These are phyloP conservation scores for Pseudomyrmex sp. DNA, from an alignment of 1,140 invertebrate genomes.

Conservation along the genomic window DNA sequence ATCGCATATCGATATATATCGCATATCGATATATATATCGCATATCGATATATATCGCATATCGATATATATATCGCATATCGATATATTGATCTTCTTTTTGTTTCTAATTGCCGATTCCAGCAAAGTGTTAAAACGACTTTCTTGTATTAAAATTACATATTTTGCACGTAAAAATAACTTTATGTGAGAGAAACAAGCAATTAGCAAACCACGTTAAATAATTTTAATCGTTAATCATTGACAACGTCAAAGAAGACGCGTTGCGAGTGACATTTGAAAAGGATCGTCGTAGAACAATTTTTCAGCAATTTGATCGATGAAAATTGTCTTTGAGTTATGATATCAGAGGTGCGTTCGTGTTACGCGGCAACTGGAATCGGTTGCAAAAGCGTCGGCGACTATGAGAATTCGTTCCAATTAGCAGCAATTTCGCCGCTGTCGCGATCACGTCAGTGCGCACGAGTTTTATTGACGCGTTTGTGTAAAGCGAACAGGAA, in stretches of 20 bases:
- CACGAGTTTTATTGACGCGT: constrained; percentile 1
- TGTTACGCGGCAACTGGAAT: constrained; percentile 21
- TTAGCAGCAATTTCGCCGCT: constrained; percentile 55
- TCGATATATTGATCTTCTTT: no score
- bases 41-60: no score
- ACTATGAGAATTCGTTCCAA: constrained; percentile 59
- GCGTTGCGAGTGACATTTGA: neutral
- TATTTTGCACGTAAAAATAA: neutral
- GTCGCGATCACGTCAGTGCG: constrained; percentile 15
- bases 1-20: no score
- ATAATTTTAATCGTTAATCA: neutral
- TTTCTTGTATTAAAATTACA: no score
- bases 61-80: no score
- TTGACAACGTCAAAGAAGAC: neutral
- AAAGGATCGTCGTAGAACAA: neutral
- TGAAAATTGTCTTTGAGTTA: constrained; percentile 8
- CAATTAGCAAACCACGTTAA: neutral
- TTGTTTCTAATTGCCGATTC: no score
- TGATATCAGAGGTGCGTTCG: neutral
- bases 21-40: no score
- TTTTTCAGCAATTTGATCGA: constrained; percentile 5
- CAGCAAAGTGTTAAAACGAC: no score
- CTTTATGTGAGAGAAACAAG: neutral
- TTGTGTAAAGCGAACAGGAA: neutral
- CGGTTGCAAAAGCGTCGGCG: constrained; percentile 20